These are phyloP conservation scores for Cottoperca gobio DNA, from an alignment of 2,797 vertebrate species.

Conservation along the genomic window DNA sequence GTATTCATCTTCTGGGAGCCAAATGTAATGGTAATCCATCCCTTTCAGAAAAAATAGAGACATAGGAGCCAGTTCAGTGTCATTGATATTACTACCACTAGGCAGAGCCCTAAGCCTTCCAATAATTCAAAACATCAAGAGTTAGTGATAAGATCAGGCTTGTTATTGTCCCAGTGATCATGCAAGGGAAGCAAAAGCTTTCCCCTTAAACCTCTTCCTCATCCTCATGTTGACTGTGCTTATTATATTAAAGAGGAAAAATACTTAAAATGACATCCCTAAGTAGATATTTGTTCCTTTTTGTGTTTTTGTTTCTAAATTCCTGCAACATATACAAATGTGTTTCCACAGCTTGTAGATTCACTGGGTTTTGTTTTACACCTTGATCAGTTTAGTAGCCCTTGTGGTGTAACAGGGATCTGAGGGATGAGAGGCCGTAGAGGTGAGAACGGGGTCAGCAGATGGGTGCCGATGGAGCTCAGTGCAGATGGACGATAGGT, in stretches of 20 bases:
- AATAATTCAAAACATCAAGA: slow-evolving; percentile 11
- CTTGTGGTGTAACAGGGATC: slow-evolving; percentile 64
- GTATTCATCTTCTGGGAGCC: slow-evolving; percentile 3
- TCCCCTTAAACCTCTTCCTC: slow-evolving; percentile 8
- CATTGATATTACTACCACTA: slow-evolving; percentile 71
- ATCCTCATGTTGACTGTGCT: not conserved
- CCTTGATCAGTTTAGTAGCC: slow-evolving; percentile 42
- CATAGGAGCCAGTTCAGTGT: slow-evolving; percentile 45
- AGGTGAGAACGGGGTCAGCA: slow-evolving; percentile 69
- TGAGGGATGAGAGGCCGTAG: slow-evolving; percentile 56
- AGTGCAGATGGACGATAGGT: slow-evolving; percentile 57
- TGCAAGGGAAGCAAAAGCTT: slow-evolving; percentile 2
- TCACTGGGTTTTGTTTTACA: slow-evolving; percentile 51
- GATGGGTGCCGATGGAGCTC: slow-evolving; percentile 63
- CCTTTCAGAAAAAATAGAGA: slow-evolving; percentile 4
- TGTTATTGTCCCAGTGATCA: slow-evolving; percentile 22
- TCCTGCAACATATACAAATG: not conserved
- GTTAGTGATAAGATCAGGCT: slow-evolving; percentile 5
- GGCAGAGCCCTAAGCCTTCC: slow-evolving; percentile 63
- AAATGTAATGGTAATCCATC: slow-evolving; percentile 20
- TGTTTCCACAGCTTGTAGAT: slow-evolving; percentile 10
- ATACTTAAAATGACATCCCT: not conserved
- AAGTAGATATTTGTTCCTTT: not conserved
- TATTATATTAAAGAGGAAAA: slow-evolving; percentile 4
- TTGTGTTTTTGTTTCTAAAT: not conserved